Evolutionary conservation across 2,797 vertebrate species (phyloP).

Genomic region (Tenualosa thibaudeaui): DNA sequence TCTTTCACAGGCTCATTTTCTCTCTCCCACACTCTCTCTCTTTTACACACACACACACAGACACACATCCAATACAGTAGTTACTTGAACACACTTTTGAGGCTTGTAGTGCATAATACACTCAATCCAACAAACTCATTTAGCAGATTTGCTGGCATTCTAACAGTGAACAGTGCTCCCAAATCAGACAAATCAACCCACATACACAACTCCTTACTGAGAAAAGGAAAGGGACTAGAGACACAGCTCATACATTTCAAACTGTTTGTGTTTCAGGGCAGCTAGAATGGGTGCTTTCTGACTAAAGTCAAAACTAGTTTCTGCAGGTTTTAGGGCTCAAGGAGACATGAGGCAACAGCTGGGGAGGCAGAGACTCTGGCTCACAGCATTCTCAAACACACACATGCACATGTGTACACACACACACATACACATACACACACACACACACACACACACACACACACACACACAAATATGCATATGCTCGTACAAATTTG

Average conservation of each 20-base stretch:
- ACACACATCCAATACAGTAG: neutral
- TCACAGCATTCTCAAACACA: no score
- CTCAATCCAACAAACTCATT: slow-evolving; percentile 12
- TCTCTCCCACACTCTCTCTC: neutral
- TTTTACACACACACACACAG: neutral
- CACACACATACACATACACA: neutral
- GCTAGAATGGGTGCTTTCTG: neutral
- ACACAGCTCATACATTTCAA: neutral
- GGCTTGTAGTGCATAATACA: neutral
- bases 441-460: neutral
- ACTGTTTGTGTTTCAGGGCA: neutral
- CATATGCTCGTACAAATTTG: neutral
- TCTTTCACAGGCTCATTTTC: neutral
- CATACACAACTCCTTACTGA: neutral
- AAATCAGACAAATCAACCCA: neutral
- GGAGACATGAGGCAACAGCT: neutral
- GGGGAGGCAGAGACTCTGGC: neutral
- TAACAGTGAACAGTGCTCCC: neutral
- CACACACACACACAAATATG: neutral
- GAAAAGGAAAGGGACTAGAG: neutral
- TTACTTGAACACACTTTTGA: neutral
- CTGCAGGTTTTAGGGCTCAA: neutral
- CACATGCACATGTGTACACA: no score
- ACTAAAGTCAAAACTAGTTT: neutral
- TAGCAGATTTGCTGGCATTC: neutral